Conservation (phyloP, 2,888 invertebrate genomes). For the Shargacucullia verbasci region DNA sequence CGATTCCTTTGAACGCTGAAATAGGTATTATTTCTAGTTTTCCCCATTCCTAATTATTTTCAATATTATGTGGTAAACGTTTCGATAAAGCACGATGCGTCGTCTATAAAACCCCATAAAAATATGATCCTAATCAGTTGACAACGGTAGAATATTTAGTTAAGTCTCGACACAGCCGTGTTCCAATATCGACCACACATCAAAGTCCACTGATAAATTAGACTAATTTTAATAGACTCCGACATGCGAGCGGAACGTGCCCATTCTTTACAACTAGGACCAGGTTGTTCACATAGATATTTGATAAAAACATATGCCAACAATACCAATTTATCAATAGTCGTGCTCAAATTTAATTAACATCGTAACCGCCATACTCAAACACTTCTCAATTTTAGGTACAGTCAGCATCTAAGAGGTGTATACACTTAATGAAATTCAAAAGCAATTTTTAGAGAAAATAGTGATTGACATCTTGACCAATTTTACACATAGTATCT, state of each 20-base stretch:
- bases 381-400: too few relatives aligned
- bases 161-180: neutral
- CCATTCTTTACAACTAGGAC: neutral
- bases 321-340: conserved; percentile 1
- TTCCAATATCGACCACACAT: conserved; percentile 19
- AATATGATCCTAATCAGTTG: neutral
- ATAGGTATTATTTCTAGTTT: too few relatives aligned
- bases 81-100: too few relatives aligned
- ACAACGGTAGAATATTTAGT: neutral
- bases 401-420: too few relatives aligned
- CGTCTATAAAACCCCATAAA: too few relatives aligned
- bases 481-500: too few relatives aligned
- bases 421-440: too few relatives aligned
- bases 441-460: too few relatives aligned
- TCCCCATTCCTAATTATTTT: too few relatives aligned
- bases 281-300: neutral
- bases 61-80: too few relatives aligned
- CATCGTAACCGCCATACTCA: neutral
- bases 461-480: too few relatives aligned
- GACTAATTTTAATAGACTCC: conserved; percentile 19
- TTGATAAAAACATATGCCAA: conserved; percentile 8
- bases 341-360: conserved; percentile 28
- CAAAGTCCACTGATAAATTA: conserved; percentile 52
- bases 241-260: conserved; percentile 22
- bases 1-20: too few relatives aligned